A percentile compares a stretch with the other conserved stretches of the same genome.
These are phyloP conservation scores for Pseudochirops cupreus DNA, from an alignment of 2,797 vertebrate genomes.

Conservation along the genomic window DNA sequence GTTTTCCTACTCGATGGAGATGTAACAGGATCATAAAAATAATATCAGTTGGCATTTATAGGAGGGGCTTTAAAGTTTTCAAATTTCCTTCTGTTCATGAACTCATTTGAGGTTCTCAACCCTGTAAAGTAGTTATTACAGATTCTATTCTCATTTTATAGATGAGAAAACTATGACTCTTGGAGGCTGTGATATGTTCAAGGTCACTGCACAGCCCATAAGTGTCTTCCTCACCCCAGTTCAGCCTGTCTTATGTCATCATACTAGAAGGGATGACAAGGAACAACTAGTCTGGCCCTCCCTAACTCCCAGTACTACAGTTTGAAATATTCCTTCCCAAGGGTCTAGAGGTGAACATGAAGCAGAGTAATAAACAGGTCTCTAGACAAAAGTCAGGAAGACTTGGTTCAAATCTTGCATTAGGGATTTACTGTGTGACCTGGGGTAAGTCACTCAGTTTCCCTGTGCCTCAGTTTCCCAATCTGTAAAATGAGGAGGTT, in stretches of 20 bases:
- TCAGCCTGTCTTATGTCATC: background rate
- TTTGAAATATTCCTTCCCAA: background rate
- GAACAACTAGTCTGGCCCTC: background rate
- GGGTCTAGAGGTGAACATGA: background rate
- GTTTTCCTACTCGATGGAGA: background rate
- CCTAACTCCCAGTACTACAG: background rate
- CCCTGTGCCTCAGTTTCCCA: background rate
- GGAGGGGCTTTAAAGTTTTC: background rate
- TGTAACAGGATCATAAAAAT: background rate
- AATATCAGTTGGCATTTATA: background rate
- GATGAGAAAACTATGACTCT: background rate
- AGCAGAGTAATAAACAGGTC: background rate
- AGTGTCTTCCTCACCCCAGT: background rate
- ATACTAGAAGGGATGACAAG: background rate
- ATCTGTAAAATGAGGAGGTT: background rate
- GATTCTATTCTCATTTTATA: background rate
- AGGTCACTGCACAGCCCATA: background rate
- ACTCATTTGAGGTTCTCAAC: background rate
- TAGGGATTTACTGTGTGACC: background rate
- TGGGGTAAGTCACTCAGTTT: background rate
- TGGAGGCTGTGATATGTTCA: background rate
- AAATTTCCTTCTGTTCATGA: background rate
- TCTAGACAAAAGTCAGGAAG: background rate
- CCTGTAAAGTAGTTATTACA: background rate
- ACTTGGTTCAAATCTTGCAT: background rate